Evolutionary conservation across 2,797 vertebrate genomes (phyloP), one percentile per base, ranked within the genome.

Genomic region (Peromyscus aztecus): DNA sequence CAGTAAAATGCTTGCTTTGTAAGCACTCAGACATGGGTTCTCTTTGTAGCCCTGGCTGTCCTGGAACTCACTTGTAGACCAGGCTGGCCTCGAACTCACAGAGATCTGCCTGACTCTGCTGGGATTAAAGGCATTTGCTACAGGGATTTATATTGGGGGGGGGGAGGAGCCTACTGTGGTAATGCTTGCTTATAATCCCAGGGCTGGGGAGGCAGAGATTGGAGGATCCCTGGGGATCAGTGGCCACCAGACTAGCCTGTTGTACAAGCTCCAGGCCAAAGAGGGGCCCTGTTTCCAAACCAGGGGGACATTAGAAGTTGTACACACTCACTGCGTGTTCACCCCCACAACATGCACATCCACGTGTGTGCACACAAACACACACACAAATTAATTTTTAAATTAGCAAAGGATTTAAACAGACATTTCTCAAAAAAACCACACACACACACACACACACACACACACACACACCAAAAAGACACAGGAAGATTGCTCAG

Each of bases 361-460:
- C 43, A 80, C 77, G n/a, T 34, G 55, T 21, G 9, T 31, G 59
- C n/a, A 59, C 24, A 27, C 80, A 59, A 6, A 73, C 8, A 55
- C 23, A 55, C 23, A 49, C 10, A 21, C 49, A 40, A 27, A 88
- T 17, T 34, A 69, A 63, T 49, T 49, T 94, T 91, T 77, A 81
- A 89, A 86, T 27, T 19, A 31, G 21, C 83, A 93, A 93, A 94
- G 34, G 34, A 94, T 87, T 61, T 73, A 13, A 95, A 67, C 14
- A 90, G 57, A 86, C 34, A 90, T 57, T 87, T 92, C 63, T 89
- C 75, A 63, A 89, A 93, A 91, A 57, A 55, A 11, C 55, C 6
- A 81, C 14, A n/a, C 7, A 71, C 16, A 71, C 23, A 52, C 52
- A 49, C 4, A 86, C 57, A 49, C 37, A 73, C 21, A 40, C 40